phyloP scores from a whole-genome alignment of 2,113 vertebrate genomes.

The Ageneiosus marmoratus region DNA sequence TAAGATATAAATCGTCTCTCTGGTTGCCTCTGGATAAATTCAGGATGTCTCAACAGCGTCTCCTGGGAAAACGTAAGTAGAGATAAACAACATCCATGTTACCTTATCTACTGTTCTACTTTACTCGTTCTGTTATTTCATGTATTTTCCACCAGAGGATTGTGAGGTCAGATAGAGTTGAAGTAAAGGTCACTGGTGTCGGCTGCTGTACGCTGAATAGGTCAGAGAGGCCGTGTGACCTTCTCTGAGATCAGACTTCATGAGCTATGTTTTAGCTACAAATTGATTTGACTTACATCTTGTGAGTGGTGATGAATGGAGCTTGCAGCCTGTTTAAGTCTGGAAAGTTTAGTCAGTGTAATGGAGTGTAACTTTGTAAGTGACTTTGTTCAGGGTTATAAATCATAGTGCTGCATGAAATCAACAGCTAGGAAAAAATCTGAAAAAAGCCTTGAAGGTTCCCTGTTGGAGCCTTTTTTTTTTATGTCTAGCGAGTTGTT shows the following conservation, averaged over 20 bases:
- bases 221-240: constrained; percentile 24
- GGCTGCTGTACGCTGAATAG: constrained; percentile 17
- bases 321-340: neutral
- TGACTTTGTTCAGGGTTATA: constrained; percentile 7
- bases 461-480: neutral
- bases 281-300: constrained; percentile 9
- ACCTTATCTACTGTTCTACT: constrained; percentile 7
- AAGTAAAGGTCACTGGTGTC: constrained; percentile 62
- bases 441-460: neutral
- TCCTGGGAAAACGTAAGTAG: neutral
- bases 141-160: constrained; percentile 28
- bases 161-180: constrained; percentile 58
- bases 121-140: constrained; percentile 38
- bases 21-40: neutral
- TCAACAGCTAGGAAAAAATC: neutral
- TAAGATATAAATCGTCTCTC: neutral
- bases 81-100: neutral
- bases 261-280: neutral
- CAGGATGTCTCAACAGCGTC: neutral
- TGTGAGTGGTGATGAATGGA: constrained; percentile 31
- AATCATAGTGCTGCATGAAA: constrained; percentile 11
- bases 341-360: neutral
- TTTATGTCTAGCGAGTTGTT: neutral
- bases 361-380: constrained; percentile 1
- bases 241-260: constrained; percentile 12